phyloP scores from a whole-genome alignment of 1,140 invertebrate genomes.

The Oncopodura yosiiana region DNA sequence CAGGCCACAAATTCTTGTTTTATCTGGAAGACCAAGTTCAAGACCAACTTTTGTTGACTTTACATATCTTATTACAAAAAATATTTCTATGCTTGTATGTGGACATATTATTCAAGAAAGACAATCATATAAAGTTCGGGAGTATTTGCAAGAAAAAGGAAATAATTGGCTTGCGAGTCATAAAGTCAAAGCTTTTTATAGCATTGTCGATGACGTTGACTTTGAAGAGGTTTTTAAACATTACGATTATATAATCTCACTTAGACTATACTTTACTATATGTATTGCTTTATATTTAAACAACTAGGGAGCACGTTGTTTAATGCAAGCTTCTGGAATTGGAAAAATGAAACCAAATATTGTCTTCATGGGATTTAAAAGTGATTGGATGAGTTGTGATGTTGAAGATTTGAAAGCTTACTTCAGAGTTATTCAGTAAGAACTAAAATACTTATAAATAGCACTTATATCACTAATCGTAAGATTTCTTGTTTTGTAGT shows the following conservation, averaged over 20 bases:
- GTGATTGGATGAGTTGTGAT: constrained; percentile 45
- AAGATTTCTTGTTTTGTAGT: constrained; percentile 36
- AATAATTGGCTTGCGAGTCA: constrained; percentile 71
- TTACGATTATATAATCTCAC: too few species aligned
- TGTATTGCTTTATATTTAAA: constrained; percentile 38
- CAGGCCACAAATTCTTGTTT: constrained; percentile 50
- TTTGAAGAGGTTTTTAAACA: constrained; percentile 58
- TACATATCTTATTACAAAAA: constrained; percentile 49
- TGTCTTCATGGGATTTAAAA: constrained; percentile 50
- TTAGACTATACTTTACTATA: too few species aligned
- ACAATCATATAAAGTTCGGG: constrained; percentile 55
- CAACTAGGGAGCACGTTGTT: constrained; percentile 34
- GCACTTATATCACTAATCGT: background rate
- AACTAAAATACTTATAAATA: constrained; percentile 6
- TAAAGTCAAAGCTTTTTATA: constrained; percentile 87
- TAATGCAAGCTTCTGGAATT: constrained; percentile 45
- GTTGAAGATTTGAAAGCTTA: constrained; percentile 46
- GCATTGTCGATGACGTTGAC: constrained; percentile 62
- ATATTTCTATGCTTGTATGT: constrained; percentile 50
- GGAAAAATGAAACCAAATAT: constrained; percentile 54
- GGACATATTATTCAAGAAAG: constrained; percentile 50
- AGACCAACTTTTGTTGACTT: constrained; percentile 51
- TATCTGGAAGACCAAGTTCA: constrained; percentile 46
- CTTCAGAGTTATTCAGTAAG: constrained; percentile 51
- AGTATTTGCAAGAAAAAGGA: constrained; percentile 52